Evolutionary conservation across 1,140 invertebrate species (phyloP), one percentile per base, ranked within the genome.

Genomic region (Anastrepha ludens): DNA sequence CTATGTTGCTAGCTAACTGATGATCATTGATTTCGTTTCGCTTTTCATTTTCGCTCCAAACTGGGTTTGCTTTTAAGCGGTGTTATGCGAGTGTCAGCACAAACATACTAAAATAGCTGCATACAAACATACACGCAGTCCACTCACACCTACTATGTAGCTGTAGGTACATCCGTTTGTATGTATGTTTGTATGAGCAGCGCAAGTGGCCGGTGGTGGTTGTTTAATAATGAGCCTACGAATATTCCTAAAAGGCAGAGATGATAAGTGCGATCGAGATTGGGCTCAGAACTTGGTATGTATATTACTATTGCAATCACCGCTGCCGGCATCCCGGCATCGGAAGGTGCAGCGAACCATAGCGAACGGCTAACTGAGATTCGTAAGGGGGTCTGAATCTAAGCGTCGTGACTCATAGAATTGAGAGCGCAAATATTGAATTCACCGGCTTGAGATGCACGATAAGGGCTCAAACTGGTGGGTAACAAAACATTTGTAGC

Each of bases 191-290:
- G 17, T 20, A 20, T 64, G 15, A 64, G 62, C 9, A 17, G 6
- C 3, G n/a, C 62, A 29, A 13, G 70, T 17, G 70, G 6, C 44
- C 11, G 44, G 15, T 74, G 70, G 70, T 74, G 70, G 17, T 74
- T 44, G 44, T 7, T 50, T 29, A n/a, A 58, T 81, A 81, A 81
- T 81, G 74, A 55, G 17, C 44, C 74, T 20, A 81, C 74, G 74
- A 81, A 81, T 81, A 58, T 81, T 81, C 74, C 50, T 55, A 55
- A 50, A 81, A 50, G 74, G 20, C 44, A 50, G 50, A 81, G 47
- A 55, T 55, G 74, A 81, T 81, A 50, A 81, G 74, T 81, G n/a
- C 9, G 74, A 81, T 81, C 74, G 74, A 15, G 47, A 81, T 81
- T 81, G 47, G 50, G 47, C 17, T 58, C 29, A 81, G 74, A 81